These are phyloP conservation scores for Galeopterus variegatus DNA, from an alignment of 2,113 vertebrate genomes.

Conservation along the genomic window DNA sequence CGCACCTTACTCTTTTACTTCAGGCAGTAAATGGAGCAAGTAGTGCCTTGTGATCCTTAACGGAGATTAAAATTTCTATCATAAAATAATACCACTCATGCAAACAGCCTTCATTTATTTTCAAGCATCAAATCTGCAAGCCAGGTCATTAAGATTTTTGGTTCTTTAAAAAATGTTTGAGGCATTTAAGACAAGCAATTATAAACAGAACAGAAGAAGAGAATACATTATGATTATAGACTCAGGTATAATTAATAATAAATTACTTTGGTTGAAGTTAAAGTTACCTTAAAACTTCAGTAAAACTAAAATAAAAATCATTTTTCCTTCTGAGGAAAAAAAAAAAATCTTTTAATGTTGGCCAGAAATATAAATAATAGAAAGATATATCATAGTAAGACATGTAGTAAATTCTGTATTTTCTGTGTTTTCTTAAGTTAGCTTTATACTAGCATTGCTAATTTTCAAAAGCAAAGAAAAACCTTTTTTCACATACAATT, in stretches of 20 bases:
- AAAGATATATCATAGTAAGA: constrained; percentile 55
- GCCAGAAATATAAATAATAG: constrained; percentile 74
- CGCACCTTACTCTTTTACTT: background rate
- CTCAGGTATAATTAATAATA: constrained; percentile 81
- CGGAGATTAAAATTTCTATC: background rate
- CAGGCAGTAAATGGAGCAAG: background rate
- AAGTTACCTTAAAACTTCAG: constrained; percentile 80
- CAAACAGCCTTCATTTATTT: background rate
- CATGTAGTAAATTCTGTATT: constrained; percentile 69
- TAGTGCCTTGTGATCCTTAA: background rate
- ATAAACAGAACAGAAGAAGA: constrained; percentile 65
- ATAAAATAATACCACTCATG: background rate
- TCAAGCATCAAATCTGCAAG: background rate
- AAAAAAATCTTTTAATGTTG: constrained; percentile 77
- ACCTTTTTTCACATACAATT: constrained; percentile 37
- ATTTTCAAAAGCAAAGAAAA: constrained; percentile 76
- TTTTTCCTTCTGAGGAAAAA: constrained; percentile 77
- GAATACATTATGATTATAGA: constrained; percentile 69
- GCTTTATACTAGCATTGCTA: constrained; percentile 70
- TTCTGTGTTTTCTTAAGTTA: constrained; percentile 79
- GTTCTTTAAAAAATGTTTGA: fast-evolving
- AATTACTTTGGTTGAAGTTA: constrained; percentile 82
- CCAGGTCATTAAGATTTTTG: background rate
- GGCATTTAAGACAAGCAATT: background rate
- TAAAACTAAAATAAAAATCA: constrained; percentile 74